Base-by-base conservation (phyloP, 2,888 invertebrate species). In the Nasonia oneida region DNA sequence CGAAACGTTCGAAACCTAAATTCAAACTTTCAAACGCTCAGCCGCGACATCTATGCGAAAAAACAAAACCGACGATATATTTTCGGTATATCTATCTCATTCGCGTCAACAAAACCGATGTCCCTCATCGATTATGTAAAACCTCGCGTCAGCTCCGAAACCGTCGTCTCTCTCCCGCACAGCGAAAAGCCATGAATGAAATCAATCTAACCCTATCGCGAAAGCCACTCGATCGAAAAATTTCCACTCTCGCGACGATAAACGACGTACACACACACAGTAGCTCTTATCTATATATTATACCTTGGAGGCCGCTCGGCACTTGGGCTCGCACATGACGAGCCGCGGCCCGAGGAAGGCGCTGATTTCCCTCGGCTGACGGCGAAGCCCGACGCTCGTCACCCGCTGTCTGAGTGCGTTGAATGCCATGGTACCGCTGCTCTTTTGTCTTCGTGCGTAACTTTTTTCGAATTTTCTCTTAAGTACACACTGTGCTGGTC, bases 241-340 rank as follows among this genome's bases (percentile, higher is more conserved):
- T 47, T 47, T 47, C 47, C 47, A 47, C 47, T 47, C 47, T 47
- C 12, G 12, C 47, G 12, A 12, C 12, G 12, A 47, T 47, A 47
- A 47, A 47, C 47, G 12, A 47, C 12, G 12, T 0, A 47, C 47
- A 29, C 29, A 29, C 29, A 29, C 29, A 29, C 29, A 29, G 29
- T 5, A 37, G 37, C 57, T 23, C 15, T 53, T 53, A 53, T 53
- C 53, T 18, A 3, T 53, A 29, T 29, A 53, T 53, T 33, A 14
- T 87, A 86, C 87, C 87, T 87, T 81, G 8, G 84, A 74, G 23
- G 33, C 70, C 3, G 50, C n/a, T 14, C 86, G 86, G 73, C 84
- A 87, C 1, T 33, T 77, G 0, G 18, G 85, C 0, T 87, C 84
- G 23, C 85, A 87, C 84, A 87, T 87, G 61, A 84, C 39, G 18